Evolutionary conservation across 1,140 invertebrate genomes (phyloP).

Genomic region (Himalopsyche phryganea): DNA sequence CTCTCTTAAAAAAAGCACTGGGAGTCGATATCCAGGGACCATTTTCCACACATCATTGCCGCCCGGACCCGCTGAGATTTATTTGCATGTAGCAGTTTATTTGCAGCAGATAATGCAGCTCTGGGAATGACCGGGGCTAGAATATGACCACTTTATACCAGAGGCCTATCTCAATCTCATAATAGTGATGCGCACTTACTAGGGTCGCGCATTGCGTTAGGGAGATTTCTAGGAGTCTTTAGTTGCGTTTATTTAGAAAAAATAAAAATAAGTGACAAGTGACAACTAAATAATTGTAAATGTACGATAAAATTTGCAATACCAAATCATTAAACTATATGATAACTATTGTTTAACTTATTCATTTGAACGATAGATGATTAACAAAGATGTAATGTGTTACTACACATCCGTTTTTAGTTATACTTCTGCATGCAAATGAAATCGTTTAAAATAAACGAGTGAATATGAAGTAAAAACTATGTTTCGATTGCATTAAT

Average conservation of each 20-base stretch:
- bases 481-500: too few relatives aligned
- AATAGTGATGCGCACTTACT: slow-evolving; percentile 28
- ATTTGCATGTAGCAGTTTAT: slow-evolving; percentile 33
- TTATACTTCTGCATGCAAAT: too few relatives aligned
- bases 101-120: slow-evolving; percentile 13
- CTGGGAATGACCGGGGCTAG: slow-evolving; percentile 1
- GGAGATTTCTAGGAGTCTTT: background rate
- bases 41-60: slow-evolving; percentile 34
- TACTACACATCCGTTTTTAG: too few relatives aligned
- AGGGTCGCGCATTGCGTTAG: background rate
- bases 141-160: slow-evolving; percentile 32
- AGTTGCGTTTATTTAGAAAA: background rate
- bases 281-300: background rate
- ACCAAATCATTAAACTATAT: too few relatives aligned
- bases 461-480: too few relatives aligned
- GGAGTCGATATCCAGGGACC: slow-evolving; percentile 6
- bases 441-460: too few relatives aligned
- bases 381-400: too few relatives aligned
- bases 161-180: slow-evolving; percentile 31
- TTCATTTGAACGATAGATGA: too few relatives aligned
- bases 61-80: slow-evolving; percentile 26
- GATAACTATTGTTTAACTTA: too few relatives aligned
- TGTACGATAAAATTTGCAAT: too few relatives aligned
- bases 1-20: background rate
- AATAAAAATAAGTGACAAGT: background rate